Base-by-base conservation (phyloP, 1,140 invertebrate genomes). In the Drepana arcuata region DNA sequence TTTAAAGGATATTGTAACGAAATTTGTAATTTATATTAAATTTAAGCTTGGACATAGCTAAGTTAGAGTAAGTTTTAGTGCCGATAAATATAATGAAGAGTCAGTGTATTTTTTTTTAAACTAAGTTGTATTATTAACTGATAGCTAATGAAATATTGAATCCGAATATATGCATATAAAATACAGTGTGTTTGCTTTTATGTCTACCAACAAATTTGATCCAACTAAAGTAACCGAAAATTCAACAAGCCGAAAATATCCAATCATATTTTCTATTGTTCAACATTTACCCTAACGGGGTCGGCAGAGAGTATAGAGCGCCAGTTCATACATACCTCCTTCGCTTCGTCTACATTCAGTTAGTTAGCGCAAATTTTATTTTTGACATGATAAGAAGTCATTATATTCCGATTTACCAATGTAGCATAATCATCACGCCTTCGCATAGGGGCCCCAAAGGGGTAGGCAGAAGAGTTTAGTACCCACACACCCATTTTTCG, bases 111-210 rank as follows among this genome's bases (percentile, higher is more conserved):
- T 81, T 71, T 56, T 73, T 77, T 70, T 74, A 60, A 66, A 36
- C 69, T 77, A 68, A 75, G 61, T 73, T 78, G 63, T 71, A 74
- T 65, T 72, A 75, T 75, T 68, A 65, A 66, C 52, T 70, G 49
- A 73, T 81, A 81, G 69, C 56, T 72, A 74, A 68, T 74, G 60
- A 73, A 66, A 65, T 75, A 78, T 71, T 79, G 62, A 78, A 78
- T 68, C 71, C 64, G 70, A 81, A 78, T 78, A 81, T 81, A 81
- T 81, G 64, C 71, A 74, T 81, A 74, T 77, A 78, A 74, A 80
- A 73, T 67, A 65, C 56, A 70, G 13, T 49, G 55, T 69, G 54
- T 73, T 74, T 78, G n/a, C 44, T 62, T 65, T 66, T 47, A 16
- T 27, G 11, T 11, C 11, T 7, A 1, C 11, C 11, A 12, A n/a